Conservation (phyloP, 2,888 invertebrate species). For the Sepiola atlantica region DNA sequence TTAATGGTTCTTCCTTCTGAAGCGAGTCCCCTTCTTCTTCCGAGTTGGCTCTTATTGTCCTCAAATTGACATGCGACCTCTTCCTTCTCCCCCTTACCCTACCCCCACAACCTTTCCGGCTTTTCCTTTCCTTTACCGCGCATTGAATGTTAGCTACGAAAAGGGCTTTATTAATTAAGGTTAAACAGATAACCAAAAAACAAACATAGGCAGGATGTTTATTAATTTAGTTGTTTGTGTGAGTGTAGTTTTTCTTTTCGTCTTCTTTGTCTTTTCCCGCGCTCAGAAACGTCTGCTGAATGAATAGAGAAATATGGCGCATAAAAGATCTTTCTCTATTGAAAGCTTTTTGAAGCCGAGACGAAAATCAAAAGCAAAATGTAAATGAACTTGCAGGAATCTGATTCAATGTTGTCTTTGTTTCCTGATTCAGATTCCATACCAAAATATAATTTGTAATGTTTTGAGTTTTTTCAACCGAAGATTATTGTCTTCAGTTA, state of each 20-base stretch:
- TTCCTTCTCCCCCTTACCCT: background rate
- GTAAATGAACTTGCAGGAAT: background rate
- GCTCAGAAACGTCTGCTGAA: background rate
- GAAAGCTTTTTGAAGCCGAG: background rate
- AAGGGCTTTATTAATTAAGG: background rate
- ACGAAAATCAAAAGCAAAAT: background rate
- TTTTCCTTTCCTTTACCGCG: background rate
- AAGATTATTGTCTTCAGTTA: background rate
- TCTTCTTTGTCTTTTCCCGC: background rate
- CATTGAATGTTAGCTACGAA: background rate
- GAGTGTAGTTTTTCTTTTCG: background rate
- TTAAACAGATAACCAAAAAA: background rate
- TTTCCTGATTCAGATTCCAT: background rate
- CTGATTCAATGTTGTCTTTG: background rate
- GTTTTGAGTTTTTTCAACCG: background rate
- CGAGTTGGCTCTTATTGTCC: background rate
- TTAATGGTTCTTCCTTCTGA: background rate
- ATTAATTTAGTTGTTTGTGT: background rate
- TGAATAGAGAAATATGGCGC: background rate
- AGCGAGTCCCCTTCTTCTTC: background rate
- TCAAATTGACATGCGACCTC: background rate
- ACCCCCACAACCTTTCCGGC: background rate
- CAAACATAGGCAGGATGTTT: background rate
- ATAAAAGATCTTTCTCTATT: background rate
- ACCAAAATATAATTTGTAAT: background rate